phyloP scores from a whole-genome alignment of 1,140 invertebrate species.

The Trinorchestia longiramus region DNA sequence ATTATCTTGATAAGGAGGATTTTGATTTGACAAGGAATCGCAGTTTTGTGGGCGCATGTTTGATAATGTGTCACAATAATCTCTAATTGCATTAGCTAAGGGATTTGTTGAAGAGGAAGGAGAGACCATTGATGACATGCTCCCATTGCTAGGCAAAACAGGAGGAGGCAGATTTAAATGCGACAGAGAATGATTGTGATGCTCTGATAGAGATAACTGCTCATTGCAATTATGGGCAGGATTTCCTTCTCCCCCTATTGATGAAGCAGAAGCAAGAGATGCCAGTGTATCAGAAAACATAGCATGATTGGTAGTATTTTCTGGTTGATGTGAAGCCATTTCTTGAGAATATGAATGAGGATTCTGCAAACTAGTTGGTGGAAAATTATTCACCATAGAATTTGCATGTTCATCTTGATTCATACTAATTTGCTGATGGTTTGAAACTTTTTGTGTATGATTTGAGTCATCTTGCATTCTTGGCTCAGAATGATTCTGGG shows the following conservation, averaged over 20 bases:
- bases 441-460: background rate
- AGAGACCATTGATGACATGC: slow-evolving; percentile 27
- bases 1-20: slow-evolving; percentile 36
- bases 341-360: slow-evolving; percentile 22
- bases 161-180: slow-evolving; percentile 37
- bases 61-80: slow-evolving; percentile 33
- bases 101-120: slow-evolving; percentile 13
- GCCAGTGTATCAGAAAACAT: slow-evolving; percentile 40
- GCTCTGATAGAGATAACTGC: background rate
- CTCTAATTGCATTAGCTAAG: slow-evolving; percentile 45
- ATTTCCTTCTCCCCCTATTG: background rate
- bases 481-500: background rate
- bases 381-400: background rate
- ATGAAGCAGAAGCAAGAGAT: background rate
- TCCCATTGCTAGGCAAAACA: background rate
- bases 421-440: slow-evolving; percentile 7
- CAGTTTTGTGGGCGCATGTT: slow-evolving; percentile 31
- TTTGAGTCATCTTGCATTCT: background rate
- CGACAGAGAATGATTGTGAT: slow-evolving; percentile 23
- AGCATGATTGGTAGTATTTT: slow-evolving; percentile 7
- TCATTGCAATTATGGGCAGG: background rate
- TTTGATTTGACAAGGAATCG: background rate
- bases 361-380: slow-evolving; percentile 30
- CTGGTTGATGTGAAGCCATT: background rate
- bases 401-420: slow-evolving; percentile 21